These are phyloP conservation scores for Oreochromis mossambicus DNA, from an alignment of 2,797 vertebrate genomes.

Conservation along the genomic window DNA sequence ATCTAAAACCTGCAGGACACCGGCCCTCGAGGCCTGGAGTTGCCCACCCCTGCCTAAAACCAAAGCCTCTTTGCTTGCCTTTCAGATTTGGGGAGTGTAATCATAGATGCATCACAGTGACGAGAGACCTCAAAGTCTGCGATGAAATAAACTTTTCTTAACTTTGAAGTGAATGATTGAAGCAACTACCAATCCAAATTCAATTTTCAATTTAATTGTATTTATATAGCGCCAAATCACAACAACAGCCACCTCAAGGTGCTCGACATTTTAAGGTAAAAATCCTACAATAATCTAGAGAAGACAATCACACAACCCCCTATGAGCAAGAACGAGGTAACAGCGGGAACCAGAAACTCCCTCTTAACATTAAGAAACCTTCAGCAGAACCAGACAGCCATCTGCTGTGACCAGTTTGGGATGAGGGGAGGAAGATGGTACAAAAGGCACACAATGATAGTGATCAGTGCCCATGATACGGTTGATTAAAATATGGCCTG, in stretches of 20 bases:
- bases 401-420: neutral
- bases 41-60: neutral
- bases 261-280: neutral
- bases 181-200: neutral
- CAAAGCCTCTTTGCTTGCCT: neutral
- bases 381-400: neutral
- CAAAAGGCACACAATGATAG: neutral
- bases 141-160: neutral
- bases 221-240: neutral
- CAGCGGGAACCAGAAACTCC: neutral
- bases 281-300: neutral
- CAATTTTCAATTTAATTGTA: neutral
- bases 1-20: neutral
- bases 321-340: neutral
- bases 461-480: neutral
- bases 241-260: neutral
- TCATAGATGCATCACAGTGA: neutral
- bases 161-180: neutral
- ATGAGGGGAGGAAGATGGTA: neutral
- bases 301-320: neutral
- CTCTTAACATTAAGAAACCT: neutral
- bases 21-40: neutral
- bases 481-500: neutral
- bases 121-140: neutral
- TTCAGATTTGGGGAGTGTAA: neutral